These are phyloP conservation scores for Seriola aureovittata DNA, from an alignment of 2,113 vertebrate species.

Conservation along the genomic window DNA sequence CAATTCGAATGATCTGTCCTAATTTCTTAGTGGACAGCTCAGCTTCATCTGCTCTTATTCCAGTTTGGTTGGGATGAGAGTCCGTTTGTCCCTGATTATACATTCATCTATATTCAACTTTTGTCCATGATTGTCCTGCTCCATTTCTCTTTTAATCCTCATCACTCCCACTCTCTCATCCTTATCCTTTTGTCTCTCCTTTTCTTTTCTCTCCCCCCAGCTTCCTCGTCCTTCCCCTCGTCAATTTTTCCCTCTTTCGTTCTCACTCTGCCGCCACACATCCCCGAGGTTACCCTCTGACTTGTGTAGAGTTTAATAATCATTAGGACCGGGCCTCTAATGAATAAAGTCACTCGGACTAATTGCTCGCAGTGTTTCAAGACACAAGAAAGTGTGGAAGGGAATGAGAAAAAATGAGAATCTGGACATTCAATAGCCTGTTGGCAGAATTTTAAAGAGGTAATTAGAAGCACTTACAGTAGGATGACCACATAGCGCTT, in stretches of 20 bases:
- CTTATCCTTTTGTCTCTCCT: conserved; percentile 52
- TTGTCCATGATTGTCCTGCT: conserved; percentile 50
- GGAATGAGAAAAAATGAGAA: conserved; percentile 69
- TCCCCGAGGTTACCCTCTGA: conserved; percentile 74
- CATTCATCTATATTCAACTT: conserved; percentile 46
- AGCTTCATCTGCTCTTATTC: conserved; percentile 36
- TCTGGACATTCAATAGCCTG: conserved; percentile 74
- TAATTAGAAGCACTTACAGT: conserved; percentile 79
- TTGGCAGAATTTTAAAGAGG: conserved; percentile 78
- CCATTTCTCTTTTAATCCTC: conserved; percentile 65
- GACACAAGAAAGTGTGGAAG: conserved; percentile 62
- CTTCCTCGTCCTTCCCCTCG: conserved; percentile 35
- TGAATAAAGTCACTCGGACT: conserved; percentile 85
- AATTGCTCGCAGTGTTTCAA: conserved; percentile 83
- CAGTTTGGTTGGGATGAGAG: conserved; percentile 16
- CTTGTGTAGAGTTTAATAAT: conserved; percentile 84
- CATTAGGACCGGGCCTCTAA: conserved; percentile 79
- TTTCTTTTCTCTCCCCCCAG: conserved; percentile 54
- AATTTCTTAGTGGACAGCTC: conserved; percentile 52
- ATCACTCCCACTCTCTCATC: conserved; percentile 66
- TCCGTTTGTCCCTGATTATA: conserved; percentile 43
- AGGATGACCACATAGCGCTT: conserved; percentile 69
- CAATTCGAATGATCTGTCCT: conserved; percentile 66
- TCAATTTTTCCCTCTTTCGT: conserved; percentile 1
- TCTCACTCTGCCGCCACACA: conserved; percentile 47